Base-by-base conservation (phyloP, 2,113 vertebrate species). In the Onychostoma macrolepis region DNA sequence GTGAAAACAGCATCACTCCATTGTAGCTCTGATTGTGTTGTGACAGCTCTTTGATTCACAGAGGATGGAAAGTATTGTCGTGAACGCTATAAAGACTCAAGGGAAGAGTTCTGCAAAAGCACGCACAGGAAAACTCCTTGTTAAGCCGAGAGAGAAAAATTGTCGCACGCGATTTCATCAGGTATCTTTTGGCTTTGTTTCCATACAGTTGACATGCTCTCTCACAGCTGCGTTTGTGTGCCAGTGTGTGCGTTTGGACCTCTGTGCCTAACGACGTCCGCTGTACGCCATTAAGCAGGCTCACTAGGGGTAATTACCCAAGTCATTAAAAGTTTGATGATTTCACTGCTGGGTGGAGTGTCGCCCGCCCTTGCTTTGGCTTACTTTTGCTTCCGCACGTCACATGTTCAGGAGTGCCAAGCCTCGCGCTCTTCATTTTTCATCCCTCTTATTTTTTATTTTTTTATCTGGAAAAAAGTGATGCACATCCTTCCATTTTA, bases 291-390 rank as follows among this genome's bases (percentile, higher is more conserved):
- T 94, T 94, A 95, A 92, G 92, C 94, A 88, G 90, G 91, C 93
- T 92, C 93, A 93, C 92, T 91, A 90, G 92, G 93, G 93, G 93
- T 95, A 95, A 95, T 95, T 94, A 94, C 93, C 91, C 93, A 93
- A 95, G 93, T 95, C 94, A 94, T 95, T 95, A 95, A 95, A 95
- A 95, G 94, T 95, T 94, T 94, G 93, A 94, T 94, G 93, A 93
- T 94, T 93, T 94, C 90, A 92, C 93, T 94, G 91, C 90, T 92
- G 92, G 93, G 93, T 92, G 92, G 93, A 94, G 93, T 91, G 88
- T 92, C 92, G 90, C 93, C 91, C 90, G 92, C 89, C 93, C 92
- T 94, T 92, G 92, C 92, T 93, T 90, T 89, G 90, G 90, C 91
- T 94, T 91, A 94, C 93, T 95, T 94, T 92, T 88, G 88, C 90